A percentile compares a stretch with the other conserved stretches of the same genome.
Conservation (phyloP, 2,797 vertebrate species). For the Thunnus albacares region DNA sequence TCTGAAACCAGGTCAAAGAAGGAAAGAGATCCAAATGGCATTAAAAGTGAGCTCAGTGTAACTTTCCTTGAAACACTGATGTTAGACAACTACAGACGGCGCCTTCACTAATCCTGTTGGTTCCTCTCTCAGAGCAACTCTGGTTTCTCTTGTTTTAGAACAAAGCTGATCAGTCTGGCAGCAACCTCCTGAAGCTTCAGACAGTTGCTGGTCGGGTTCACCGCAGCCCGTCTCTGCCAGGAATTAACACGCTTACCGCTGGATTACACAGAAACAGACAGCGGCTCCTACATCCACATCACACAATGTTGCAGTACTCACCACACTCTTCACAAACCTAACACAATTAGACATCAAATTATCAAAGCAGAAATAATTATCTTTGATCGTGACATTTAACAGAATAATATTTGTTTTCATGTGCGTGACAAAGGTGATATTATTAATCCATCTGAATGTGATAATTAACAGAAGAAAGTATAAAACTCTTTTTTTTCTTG, state of each 20-base stretch:
- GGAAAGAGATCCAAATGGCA: constrained; percentile 9
- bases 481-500: not conserved
- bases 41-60: constrained; percentile 36
- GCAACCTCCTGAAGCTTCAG: constrained; percentile 32
- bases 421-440: not conserved
- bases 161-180: constrained; percentile 50
- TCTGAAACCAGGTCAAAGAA: constrained; percentile 37
- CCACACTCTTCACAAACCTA: not conserved
- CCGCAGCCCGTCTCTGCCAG: constrained; percentile 16
- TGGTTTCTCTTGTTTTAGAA: constrained; percentile 33
- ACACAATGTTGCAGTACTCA: not conserved
- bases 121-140: constrained; percentile 33
- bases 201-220: constrained; percentile 19
- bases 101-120: constrained; percentile 47
- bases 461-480: constrained; percentile 1
- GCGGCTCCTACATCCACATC: constrained; percentile 15
- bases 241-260: constrained; percentile 33
- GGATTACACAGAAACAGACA: constrained; percentile 27
- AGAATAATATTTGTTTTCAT: not conserved
- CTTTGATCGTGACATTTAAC: constrained; percentile 3
- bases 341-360: not conserved
- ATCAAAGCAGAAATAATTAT: constrained; percentile 1
- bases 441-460: constrained; percentile 2
- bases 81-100: constrained; percentile 27
- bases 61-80: constrained; percentile 30